Conservation (phyloP, 1,140 invertebrate species). For the Neodiprion lecontei region DNA sequence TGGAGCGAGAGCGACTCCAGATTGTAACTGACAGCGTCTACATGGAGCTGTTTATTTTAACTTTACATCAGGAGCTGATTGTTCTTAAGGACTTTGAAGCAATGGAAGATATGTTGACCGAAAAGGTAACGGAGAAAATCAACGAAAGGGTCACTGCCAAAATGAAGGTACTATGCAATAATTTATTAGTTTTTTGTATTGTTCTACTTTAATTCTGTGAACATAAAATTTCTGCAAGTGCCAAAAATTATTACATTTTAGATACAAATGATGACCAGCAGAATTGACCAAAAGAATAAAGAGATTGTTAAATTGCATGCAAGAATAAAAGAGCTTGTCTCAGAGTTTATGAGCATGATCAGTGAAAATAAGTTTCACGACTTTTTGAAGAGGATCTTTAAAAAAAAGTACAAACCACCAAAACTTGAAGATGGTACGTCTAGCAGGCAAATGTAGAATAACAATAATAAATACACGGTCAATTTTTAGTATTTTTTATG, state of each 20-base stretch:
- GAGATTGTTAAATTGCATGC: conserved; percentile 61
- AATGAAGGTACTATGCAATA: conserved; percentile 31
- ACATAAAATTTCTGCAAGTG: not conserved
- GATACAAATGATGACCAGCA: conserved; percentile 31
- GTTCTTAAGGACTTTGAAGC: conserved; percentile 79
- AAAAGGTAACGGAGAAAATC: conserved; percentile 60
- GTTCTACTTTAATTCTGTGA: not conserved
- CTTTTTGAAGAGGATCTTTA: conserved; percentile 78
- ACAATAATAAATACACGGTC: conserved; percentile 18
- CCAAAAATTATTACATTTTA: conserved; percentile 16
- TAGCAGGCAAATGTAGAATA: conserved; percentile 23
- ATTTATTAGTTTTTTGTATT: conserved; percentile 21
- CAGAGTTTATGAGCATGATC: conserved; percentile 66
- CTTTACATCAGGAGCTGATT: conserved; percentile 79
- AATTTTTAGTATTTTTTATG: conserved; percentile 10
- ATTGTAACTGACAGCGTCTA: conserved; percentile 71
- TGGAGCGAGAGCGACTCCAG: conserved; percentile 69
- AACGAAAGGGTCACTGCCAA: conserved; percentile 41
- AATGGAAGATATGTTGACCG: conserved; percentile 70
- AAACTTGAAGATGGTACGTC: conserved; percentile 56
- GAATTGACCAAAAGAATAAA: conserved; percentile 37
- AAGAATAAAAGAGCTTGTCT: conserved; percentile 63
- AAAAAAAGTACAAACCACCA: conserved; percentile 73
- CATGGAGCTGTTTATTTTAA: conserved; percentile 72
- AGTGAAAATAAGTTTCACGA: conserved; percentile 77